A percentile compares a stretch with the other conserved stretches of the same genome.
These are phyloP conservation scores for Heliconius ethilla DNA, from an alignment of 2,888 invertebrate genomes.

Conservation along the genomic window DNA sequence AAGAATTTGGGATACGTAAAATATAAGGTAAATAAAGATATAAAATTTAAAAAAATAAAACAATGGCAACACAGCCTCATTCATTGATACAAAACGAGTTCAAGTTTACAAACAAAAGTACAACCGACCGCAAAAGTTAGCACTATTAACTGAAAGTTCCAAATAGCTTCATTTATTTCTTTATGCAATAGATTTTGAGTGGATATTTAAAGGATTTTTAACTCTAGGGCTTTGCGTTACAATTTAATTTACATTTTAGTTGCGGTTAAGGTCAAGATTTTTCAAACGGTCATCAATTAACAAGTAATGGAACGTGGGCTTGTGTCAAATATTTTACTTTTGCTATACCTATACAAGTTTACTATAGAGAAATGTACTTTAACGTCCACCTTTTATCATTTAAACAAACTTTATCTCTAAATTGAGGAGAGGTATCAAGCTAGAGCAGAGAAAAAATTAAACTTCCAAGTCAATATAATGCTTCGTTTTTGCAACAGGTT, in stretches of 20 bases:
- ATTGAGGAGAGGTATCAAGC: no score
- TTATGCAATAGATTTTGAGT: slow-evolving; percentile 61
- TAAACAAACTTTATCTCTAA: no score
- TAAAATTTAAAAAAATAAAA: not conserved
- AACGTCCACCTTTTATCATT: no score
- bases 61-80: slow-evolving; percentile 48
- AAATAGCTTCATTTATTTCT: slow-evolving; percentile 55
- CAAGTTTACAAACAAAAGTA: slow-evolving; percentile 72
- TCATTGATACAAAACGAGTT: slow-evolving; percentile 71
- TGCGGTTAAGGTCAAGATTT: slow-evolving; percentile 55
- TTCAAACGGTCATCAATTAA: slow-evolving; percentile 60
- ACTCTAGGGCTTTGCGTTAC: slow-evolving; percentile 45
- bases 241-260: slow-evolving; percentile 31
- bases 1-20: no score
- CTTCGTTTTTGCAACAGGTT: no score
- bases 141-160: slow-evolving; percentile 52
- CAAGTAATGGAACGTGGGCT: slow-evolving; percentile 48
- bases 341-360: not conserved
- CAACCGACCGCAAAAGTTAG: slow-evolving; percentile 57
- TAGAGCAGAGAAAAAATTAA: no score
- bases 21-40: not conserved
- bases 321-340: slow-evolving; percentile 36
- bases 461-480: no score
- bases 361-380: no score
- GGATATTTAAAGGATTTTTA: slow-evolving; percentile 31